Conservation (phyloP, 2,113 vertebrate species). For the Malaclemys terrapin region DNA sequence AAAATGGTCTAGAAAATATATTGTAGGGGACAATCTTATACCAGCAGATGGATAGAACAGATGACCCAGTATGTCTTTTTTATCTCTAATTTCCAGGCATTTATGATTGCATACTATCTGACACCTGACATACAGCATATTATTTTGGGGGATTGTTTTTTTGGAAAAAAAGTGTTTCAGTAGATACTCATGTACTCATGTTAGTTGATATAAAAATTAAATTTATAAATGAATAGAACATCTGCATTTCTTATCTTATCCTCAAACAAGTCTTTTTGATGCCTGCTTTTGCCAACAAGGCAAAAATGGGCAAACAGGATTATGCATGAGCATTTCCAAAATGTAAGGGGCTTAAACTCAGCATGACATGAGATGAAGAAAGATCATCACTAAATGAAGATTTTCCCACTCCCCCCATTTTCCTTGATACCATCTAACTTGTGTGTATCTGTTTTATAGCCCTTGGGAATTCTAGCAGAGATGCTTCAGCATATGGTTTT, state of each 20-base stretch:
- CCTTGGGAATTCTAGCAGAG: conserved; percentile 34
- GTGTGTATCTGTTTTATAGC: background rate
- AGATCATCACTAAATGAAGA: conserved; percentile 38
- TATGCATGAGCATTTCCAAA: conserved; percentile 45
- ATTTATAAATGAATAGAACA: background rate
- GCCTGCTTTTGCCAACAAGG: conserved; percentile 44
- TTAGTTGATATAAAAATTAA: background rate
- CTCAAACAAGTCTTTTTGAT: conserved; percentile 60
- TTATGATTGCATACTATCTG: conserved; percentile 53
- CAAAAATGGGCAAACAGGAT: conserved; percentile 49
- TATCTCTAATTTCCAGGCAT: conserved; percentile 18
- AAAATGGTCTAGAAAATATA: conserved; percentile 37
- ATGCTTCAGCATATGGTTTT: conserved; percentile 23
- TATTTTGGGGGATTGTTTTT: background rate
- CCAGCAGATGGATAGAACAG: conserved; percentile 64
- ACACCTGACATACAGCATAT: background rate
- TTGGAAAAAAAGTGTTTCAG: background rate
- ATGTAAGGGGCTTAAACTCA: conserved; percentile 41
- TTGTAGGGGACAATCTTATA: conserved; percentile 57
- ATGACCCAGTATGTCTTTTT: conserved; percentile 41
- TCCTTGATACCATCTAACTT: conserved; percentile 35
- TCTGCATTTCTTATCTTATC: conserved; percentile 35
- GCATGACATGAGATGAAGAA: conserved; percentile 4
- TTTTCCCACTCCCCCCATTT: conserved; percentile 28
- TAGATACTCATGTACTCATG: background rate